A percentile compares a stretch with the other conserved stretches of the same genome.
phyloP scores from a whole-genome alignment of 2,888 invertebrate species.

The Villa cingulata region DNA sequence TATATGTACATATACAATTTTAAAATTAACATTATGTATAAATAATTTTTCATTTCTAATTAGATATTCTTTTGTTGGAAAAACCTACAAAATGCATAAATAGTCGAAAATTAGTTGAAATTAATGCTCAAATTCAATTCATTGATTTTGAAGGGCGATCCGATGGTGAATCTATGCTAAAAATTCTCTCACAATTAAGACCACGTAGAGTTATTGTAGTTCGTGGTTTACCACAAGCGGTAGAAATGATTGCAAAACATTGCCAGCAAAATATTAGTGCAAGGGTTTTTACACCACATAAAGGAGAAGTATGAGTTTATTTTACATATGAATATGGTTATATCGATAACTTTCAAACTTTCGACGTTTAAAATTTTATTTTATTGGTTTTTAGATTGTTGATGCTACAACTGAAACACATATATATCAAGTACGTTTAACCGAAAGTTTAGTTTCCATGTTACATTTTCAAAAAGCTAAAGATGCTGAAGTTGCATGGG shows the following conservation, averaged over 20 bases:
- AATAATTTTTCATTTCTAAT: conserved; percentile 16
- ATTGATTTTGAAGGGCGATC: conserved; percentile 95
- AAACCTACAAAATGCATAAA: conserved; percentile 84
- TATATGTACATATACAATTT: too few relatives aligned
- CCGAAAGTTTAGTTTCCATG: conserved; percentile 80
- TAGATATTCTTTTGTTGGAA: conserved; percentile 43
- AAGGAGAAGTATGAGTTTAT: conserved; percentile 48
- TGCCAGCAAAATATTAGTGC: conserved; percentile 54
- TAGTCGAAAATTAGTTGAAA: conserved; percentile 55
- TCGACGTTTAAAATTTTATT: too few relatives aligned
- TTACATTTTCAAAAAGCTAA: conserved; percentile 72
- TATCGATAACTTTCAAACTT: neutral
- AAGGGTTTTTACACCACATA: conserved; percentile 68
- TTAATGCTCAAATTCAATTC: conserved; percentile 78
- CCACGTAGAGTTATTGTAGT: conserved; percentile 71
- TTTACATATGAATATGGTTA: neutral
- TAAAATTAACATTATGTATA: conserved; percentile 2
- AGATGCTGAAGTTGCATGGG: conserved; percentile 93
- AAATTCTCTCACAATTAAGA: conserved; percentile 66
- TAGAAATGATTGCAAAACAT: conserved; percentile 52
- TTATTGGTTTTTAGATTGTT: conserved; percentile 39
- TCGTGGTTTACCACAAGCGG: conserved; percentile 56
- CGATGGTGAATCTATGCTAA: conserved; percentile 68
- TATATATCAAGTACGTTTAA: conserved; percentile 91
- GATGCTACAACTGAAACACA: conserved; percentile 97